These are phyloP conservation scores for Clistopyga incitator DNA, from an alignment of 2,888 invertebrate genomes.

Conservation along the genomic window DNA sequence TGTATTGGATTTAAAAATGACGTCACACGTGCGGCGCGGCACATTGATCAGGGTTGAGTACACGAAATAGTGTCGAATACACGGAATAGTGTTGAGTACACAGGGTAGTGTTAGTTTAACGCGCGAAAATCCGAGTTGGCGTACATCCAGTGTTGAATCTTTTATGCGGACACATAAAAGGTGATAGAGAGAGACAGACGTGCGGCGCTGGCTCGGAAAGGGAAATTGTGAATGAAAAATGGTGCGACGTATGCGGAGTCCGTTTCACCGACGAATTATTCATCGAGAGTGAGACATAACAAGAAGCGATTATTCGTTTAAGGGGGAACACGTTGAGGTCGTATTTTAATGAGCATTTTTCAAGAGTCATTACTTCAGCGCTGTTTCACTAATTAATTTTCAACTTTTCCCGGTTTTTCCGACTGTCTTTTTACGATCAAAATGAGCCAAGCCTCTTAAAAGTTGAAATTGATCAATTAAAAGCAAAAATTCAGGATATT, in stretches of 20 bases:
- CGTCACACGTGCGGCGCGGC: neutral
- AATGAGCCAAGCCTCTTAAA: too few relatives aligned
- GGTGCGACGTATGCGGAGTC: conserved; percentile 34
- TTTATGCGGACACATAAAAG: conserved; percentile 47
- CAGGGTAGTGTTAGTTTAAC: conserved; percentile 12
- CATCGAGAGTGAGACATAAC: conserved; percentile 57
- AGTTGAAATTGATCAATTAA: too few relatives aligned
- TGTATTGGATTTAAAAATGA: conserved; percentile 4
- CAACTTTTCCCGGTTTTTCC: too few relatives aligned
- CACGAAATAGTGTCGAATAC: conserved; percentile 2
- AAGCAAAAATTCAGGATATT: too few relatives aligned
- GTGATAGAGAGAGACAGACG: conserved; percentile 25
- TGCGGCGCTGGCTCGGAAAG: conserved; percentile 1
- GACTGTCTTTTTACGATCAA: too few relatives aligned
- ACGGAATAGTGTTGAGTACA: neutral
- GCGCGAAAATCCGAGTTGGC: conserved; percentile 57
- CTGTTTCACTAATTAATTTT: too few relatives aligned
- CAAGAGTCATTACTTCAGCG: too few relatives aligned
- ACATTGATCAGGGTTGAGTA: neutral
- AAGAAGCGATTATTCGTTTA: conserved; percentile 57
- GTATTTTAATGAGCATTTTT: too few relatives aligned
- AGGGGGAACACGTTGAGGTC: too few relatives aligned
- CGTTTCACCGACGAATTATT: conserved; percentile 46
- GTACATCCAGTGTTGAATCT: conserved; percentile 61
- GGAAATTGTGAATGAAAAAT: conserved; percentile 46